Evolutionary conservation across 2,797 vertebrate species (phyloP).

Genomic region (Phaenicophaeus curvirostris): DNA sequence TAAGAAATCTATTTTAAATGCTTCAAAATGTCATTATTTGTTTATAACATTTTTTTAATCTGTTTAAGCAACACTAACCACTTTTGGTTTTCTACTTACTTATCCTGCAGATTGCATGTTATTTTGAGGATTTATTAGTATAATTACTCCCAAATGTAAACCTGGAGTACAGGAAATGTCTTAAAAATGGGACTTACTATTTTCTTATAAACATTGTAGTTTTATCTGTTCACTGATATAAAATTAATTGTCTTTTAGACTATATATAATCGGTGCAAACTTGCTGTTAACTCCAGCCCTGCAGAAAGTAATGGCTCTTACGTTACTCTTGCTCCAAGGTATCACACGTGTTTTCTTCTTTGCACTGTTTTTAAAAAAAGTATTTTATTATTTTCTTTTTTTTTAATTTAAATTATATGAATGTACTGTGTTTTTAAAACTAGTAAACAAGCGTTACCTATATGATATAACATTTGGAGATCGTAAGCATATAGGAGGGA

Average conservation of each 20-base stretch:
- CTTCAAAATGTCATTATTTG: not conserved
- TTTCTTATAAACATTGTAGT: not conserved
- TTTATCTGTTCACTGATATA: conserved; percentile 23
- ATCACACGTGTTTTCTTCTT: not conserved
- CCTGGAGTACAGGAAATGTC: not conserved
- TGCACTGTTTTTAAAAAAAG: not conserved
- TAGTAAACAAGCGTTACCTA: not conserved
- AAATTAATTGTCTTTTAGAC: conserved; percentile 71
- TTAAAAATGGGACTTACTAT: not conserved
- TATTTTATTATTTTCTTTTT: not conserved
- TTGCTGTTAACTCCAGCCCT: conserved; percentile 76
- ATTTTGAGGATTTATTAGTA: not conserved
- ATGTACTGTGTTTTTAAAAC: not conserved
- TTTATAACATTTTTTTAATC: not conserved
- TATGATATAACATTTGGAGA: not conserved
- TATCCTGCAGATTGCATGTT: not conserved
- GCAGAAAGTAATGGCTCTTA: conserved; percentile 66
- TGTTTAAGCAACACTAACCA: not conserved
- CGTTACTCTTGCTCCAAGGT: conserved; percentile 62
- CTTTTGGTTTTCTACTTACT: not conserved
- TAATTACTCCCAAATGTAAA: not conserved
- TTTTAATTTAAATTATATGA: not conserved
- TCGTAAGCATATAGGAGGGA: not conserved
- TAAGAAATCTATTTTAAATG: not conserved
- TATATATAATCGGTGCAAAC: conserved; percentile 82